A percentile compares a stretch with the other conserved stretches of the same genome.
Conservation (phyloP, 1,140 invertebrate species). For the Orchesella cincta region DNA sequence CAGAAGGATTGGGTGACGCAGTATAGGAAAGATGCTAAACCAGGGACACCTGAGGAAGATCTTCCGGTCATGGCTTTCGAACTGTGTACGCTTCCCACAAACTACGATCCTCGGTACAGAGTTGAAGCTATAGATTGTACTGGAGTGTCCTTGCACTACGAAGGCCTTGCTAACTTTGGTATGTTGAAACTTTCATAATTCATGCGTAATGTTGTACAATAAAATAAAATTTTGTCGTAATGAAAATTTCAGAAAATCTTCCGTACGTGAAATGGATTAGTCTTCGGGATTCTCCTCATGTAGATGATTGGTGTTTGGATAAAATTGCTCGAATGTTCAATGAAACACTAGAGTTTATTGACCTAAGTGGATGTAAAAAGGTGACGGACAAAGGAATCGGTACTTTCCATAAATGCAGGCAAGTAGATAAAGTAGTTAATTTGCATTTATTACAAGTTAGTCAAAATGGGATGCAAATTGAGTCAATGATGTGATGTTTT, state of each 20-base stretch:
- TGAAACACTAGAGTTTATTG: conserved; percentile 68
- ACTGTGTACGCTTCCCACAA: conserved; percentile 36
- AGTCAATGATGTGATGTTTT: conserved; percentile 13
- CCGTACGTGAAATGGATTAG: conserved; percentile 66
- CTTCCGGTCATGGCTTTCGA: conserved; percentile 60
- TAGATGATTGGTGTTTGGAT: conserved; percentile 79
- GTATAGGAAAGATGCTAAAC: conserved; percentile 46
- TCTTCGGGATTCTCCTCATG: conserved; percentile 63
- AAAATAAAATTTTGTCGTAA: conserved; percentile 33
- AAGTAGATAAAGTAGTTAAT: conserved; percentile 14
- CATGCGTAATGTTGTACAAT: conserved; percentile 12
- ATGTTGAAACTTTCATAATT: conserved; percentile 45
- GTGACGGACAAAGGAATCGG: conserved; percentile 68
- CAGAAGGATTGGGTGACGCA: conserved; percentile 59
- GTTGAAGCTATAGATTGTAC: conserved; percentile 71
- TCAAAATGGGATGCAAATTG: background rate
- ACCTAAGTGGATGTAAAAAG: conserved; percentile 69
- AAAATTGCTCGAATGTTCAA: conserved; percentile 63
- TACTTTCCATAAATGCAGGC: conserved; percentile 62
- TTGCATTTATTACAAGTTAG: background rate
- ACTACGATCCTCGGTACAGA: conserved; percentile 60
- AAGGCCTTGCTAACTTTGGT: conserved; percentile 70
- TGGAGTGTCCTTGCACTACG: conserved; percentile 65
- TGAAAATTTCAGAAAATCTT: conserved; percentile 60
- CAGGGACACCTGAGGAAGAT: conserved; percentile 53